phyloP scores from a whole-genome alignment of 2,113 vertebrate species.

The Gorsachius goisagi region DNA sequence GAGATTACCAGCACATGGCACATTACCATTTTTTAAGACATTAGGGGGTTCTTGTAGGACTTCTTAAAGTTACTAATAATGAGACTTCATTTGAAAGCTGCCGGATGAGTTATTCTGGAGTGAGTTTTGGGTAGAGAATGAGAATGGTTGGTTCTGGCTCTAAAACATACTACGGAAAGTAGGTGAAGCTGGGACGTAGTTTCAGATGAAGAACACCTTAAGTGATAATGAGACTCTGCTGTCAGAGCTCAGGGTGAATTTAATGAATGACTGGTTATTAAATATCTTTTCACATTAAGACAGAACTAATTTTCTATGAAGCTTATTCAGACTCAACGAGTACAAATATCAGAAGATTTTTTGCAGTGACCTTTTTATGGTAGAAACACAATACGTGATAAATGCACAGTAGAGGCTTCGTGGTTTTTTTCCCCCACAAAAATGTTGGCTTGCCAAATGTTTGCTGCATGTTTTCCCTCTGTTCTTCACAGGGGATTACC shows the following conservation, averaged over 20 bases:
- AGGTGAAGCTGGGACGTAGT: neutral
- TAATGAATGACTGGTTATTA: neutral
- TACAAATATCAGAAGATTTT: conserved; percentile 10
- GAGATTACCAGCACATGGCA: neutral
- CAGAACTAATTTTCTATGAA: neutral
- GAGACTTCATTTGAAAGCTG: neutral
- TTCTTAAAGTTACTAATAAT: neutral
- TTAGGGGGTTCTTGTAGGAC: neutral
- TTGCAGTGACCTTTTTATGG: neutral
- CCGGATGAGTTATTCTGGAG: neutral
- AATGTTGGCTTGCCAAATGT: conserved; percentile 1
- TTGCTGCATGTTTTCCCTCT: conserved; percentile 16
- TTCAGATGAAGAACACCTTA: neutral
- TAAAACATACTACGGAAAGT: neutral
- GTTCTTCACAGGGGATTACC: neutral
- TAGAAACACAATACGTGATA: neutral
- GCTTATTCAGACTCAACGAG: neutral
- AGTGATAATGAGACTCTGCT: neutral
- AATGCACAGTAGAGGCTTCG: neutral
- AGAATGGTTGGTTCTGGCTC: neutral
- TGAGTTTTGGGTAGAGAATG: neutral
- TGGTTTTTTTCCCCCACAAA: neutral
- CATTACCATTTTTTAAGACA: neutral
- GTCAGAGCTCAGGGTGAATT: neutral
- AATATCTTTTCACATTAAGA: neutral